Conservation (phyloP, 2,113 vertebrate genomes). For the Apeltes quadracus region DNA sequence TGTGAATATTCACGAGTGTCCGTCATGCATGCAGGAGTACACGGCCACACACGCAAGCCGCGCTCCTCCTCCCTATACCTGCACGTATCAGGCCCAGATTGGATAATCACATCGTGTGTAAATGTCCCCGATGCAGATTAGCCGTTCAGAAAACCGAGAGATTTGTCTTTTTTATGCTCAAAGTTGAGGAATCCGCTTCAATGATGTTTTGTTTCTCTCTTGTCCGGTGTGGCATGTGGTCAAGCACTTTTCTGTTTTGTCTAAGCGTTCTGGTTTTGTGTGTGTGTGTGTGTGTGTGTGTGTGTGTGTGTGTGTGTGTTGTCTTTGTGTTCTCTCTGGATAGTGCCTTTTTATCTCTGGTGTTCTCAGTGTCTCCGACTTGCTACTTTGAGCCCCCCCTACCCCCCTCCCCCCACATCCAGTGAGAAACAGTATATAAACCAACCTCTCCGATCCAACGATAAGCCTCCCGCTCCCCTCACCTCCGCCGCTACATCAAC, state of each 20-base stretch:
- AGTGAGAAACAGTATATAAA: conserved; percentile 71
- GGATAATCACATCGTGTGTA: conserved; percentile 57
- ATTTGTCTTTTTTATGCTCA: conserved; percentile 75
- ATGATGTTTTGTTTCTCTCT: conserved; percentile 47
- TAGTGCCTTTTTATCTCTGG: conserved; percentile 86
- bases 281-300: conserved; percentile 35
- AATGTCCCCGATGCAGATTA: conserved; percentile 54
- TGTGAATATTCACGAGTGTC: conserved; percentile 38
- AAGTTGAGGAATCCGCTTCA: conserved; percentile 71
- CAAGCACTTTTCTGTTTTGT: conserved; percentile 67
- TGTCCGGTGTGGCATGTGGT: conserved; percentile 64
- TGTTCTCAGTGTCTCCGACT: conserved; percentile 79
- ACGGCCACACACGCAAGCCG: conserved; percentile 32
- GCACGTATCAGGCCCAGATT: conserved; percentile 61
- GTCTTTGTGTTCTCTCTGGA: conserved; percentile 80
- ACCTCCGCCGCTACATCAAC: conserved; percentile 25
- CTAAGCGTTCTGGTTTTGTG: conserved; percentile 32
- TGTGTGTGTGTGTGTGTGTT: conserved; percentile 50
- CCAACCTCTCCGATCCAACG: conserved; percentile 46
- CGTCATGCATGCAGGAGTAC: conserved; percentile 4
- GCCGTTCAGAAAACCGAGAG: conserved; percentile 67
- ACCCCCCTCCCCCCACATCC: not conserved
- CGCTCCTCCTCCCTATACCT: conserved; percentile 56
- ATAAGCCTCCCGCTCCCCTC: not conserved
- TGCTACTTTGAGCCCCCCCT: conserved; percentile 66